phyloP scores from a whole-genome alignment of 2,888 invertebrate species.

The Acanthosepion esculentum region DNA sequence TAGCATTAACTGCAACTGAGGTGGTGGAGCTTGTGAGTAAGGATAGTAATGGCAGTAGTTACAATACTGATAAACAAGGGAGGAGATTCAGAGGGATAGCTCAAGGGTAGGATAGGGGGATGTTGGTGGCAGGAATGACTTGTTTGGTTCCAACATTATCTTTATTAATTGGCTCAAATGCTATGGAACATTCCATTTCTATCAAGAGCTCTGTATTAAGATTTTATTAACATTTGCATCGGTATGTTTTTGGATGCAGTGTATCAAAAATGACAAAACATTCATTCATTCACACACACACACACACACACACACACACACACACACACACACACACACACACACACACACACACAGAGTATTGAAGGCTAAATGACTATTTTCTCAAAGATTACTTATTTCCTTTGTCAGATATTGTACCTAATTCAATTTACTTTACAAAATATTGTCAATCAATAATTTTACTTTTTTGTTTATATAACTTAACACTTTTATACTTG shows the following conservation, averaged over 20 bases:
- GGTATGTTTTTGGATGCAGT: too few species aligned
- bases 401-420: not conserved
- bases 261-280: too few species aligned
- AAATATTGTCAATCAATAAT: not conserved
- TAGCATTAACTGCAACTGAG: not conserved
- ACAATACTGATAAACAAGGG: not conserved
- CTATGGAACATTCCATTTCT: not conserved
- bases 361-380: not conserved
- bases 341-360: not conserved
- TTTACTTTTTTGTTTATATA: not conserved
- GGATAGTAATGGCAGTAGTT: not conserved
- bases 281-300: too few species aligned
- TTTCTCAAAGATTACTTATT: not conserved
- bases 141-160: not conserved
- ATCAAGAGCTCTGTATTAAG: not conserved
- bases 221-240: too few species aligned
- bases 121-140: not conserved
- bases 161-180: not conserved
- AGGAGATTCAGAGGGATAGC: not conserved
- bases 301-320: too few species aligned
- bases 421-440: not conserved
- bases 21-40: not conserved
- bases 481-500: not conserved
- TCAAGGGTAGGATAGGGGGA: not conserved
- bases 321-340: too few species aligned